Percentiles rank a stretch among this genome's conserved stretches.
phyloP scores from a whole-genome alignment of 1,140 invertebrate species.

The Temnothorax longispinosus region DNA sequence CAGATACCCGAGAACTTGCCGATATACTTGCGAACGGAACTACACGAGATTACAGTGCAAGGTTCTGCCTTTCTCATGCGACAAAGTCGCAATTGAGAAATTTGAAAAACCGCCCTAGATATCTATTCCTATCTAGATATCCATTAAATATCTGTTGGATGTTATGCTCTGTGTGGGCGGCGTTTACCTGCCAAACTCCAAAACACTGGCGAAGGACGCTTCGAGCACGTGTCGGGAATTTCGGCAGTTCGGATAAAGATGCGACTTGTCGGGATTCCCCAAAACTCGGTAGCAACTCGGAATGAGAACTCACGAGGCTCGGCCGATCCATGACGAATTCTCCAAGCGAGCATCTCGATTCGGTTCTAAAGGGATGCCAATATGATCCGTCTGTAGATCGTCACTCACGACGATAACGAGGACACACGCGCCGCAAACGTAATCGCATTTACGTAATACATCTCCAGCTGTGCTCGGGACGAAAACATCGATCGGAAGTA shows the following conservation, averaged over 20 bases:
- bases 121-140: no score
- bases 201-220: no score
- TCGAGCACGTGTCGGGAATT: no score
- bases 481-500: neutral
- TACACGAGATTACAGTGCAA: no score
- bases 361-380: neutral
- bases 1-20: no score
- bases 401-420: neutral
- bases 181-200: neutral
- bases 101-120: neutral
- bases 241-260: no score
- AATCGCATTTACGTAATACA: constrained; percentile 38
- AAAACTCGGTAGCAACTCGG: no score
- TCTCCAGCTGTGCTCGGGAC: neutral
- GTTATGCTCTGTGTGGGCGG: no score
- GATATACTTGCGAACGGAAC: no score
- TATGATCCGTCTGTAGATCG: neutral
- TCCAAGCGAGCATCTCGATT: no score
- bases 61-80: neutral
- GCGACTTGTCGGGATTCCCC: no score
- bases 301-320: neutral
- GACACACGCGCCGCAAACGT: neutral
- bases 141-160: no score
- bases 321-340: neutral
- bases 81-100: neutral